These are phyloP conservation scores for Phallusia fumigata DNA, from an alignment of 23 tunicate species.

Conservation along the genomic window DNA sequence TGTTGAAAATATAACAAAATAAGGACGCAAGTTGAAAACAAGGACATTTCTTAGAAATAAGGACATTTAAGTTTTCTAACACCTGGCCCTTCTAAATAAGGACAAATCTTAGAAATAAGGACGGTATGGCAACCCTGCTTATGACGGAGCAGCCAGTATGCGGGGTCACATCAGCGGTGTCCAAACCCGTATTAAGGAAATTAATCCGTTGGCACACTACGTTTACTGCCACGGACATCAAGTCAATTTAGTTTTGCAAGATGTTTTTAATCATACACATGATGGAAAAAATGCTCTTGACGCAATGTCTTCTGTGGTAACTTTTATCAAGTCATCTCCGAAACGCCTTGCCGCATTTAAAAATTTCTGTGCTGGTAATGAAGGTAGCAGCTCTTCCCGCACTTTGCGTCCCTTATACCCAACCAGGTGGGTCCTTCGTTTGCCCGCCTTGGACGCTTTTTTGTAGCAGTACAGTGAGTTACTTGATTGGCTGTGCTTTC, in stretches of 20 bases:
- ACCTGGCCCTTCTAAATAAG: too few relatives aligned
- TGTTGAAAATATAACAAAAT: too few relatives aligned
- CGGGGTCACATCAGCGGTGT: conserved; percentile 10
- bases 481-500: conserved; percentile 12
- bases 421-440: conserved; percentile 12
- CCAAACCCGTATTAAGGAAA: neutral
- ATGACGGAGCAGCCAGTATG: conserved; percentile 18
- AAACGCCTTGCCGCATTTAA: conserved; percentile 14
- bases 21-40: too few relatives aligned
- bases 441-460: conserved; percentile 11
- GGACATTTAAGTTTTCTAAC: too few relatives aligned
- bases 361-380: neutral
- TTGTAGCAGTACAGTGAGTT: neutral
- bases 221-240: conserved; percentile 20
- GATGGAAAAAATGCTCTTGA: neutral
- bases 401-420: conserved; percentile 20
- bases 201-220: conserved; percentile 1
- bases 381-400: neutral
- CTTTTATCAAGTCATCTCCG: conserved; percentile 14
- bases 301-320: conserved; percentile 10
- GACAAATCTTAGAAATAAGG: too few relatives aligned
- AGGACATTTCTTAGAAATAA: too few relatives aligned
- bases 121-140: too few relatives aligned
- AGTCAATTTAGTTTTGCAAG: conserved; percentile 17
- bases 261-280: neutral